Evolutionary conservation across 92 coral and sea anemone species (phyloP).

Genomic region (Actinernus sp.): DNA sequence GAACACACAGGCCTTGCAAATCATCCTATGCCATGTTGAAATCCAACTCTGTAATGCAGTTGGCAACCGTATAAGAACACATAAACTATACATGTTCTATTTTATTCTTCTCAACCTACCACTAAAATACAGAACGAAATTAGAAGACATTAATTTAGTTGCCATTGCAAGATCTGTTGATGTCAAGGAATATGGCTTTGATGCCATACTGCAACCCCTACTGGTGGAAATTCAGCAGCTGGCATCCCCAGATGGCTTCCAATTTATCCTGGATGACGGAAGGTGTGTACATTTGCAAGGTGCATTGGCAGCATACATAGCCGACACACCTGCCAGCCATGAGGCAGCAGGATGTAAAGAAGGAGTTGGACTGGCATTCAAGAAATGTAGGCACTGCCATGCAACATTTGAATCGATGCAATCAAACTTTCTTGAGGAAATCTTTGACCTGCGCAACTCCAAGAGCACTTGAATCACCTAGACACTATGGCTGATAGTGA

Average conservation of each 20-base stretch:
- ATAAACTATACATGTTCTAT: conserved; percentile 55
- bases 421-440: conserved; percentile 10
- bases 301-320: conserved; percentile 11
- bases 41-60: conserved; percentile 60
- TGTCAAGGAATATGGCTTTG: conserved; percentile 45
- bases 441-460: conserved; percentile 12
- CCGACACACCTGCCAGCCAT: conserved; percentile 28
- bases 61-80: conserved; percentile 56
- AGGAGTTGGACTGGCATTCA: conserved; percentile 16
- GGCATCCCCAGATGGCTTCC: conserved; percentile 8
- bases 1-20: conserved; percentile 15
- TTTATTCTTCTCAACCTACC: conserved; percentile 31
- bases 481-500: conserved; percentile 5
- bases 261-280: conserved; percentile 5
- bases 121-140: conserved; percentile 26
- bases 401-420: conserved; percentile 11
- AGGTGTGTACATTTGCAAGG: conserved; percentile 1
- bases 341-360: conserved; percentile 25
- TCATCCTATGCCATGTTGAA: conserved; percentile 61
- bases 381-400: conserved; percentile 20
- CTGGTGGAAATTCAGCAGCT: conserved; percentile 22
- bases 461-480: conserved; percentile 11
- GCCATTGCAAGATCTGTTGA: conserved; percentile 21
- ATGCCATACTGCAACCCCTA: conserved; percentile 32
- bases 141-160: conserved; percentile 29